Percentiles rank a stretch among this genome's conserved stretches.
phyloP scores from a whole-genome alignment of 2,888 invertebrate genomes.

The Strigamia transsilvanica region DNA sequence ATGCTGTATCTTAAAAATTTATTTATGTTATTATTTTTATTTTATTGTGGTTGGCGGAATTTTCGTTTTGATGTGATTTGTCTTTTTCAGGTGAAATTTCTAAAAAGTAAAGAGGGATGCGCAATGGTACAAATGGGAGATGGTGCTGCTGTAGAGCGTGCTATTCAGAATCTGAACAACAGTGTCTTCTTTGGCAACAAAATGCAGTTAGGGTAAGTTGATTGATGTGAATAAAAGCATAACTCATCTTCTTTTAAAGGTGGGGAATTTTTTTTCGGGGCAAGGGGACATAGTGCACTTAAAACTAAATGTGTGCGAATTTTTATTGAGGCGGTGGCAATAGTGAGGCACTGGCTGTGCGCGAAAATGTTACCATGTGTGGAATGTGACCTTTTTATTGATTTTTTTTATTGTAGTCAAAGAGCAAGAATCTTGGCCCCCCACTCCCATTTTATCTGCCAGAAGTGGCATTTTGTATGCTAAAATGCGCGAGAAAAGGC shows the following conservation, averaged over 20 bases:
- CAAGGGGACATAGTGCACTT: background rate
- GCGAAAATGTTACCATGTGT: constrained; percentile 36
- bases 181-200: constrained; percentile 82
- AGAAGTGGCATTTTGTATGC: constrained; percentile 42
- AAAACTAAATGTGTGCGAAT: constrained; percentile 36
- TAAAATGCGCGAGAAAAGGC: constrained; percentile 2
- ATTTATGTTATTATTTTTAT: background rate
- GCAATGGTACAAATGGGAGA: constrained; percentile 99
- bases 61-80: background rate
- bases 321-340: constrained; percentile 11
- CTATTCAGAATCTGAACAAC: constrained; percentile 93
- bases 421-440: constrained; percentile 39
- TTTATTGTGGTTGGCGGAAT: background rate
- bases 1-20: background rate
- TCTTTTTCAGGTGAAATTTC: constrained; percentile 81
- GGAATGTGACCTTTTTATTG: constrained; percentile 44
- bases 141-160: constrained; percentile 90
- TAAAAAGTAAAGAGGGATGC: constrained; percentile 98
- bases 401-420: constrained; percentile 44
- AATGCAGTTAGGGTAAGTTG: constrained; percentile 72
- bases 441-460: constrained; percentile 24
- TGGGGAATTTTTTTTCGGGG: background rate
- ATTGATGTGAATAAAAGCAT: constrained; percentile 43
- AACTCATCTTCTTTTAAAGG: constrained; percentile 51
- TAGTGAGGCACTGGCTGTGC: background rate